phyloP scores from a whole-genome alignment of 2,888 invertebrate genomes.

The Acholoe squamosa region DNA sequence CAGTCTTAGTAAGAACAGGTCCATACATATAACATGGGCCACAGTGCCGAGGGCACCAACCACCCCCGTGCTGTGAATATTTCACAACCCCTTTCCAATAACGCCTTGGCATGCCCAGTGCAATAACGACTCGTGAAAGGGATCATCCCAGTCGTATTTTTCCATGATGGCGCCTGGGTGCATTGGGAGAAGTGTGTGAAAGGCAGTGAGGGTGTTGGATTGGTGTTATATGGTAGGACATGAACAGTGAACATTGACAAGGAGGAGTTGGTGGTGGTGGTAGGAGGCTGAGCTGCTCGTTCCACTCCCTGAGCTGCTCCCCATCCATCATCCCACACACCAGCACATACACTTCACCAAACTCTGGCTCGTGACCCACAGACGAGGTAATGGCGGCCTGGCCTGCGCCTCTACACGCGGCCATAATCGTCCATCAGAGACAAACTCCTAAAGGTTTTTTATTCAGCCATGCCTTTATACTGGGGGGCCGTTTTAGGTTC shows the following conservation, averaged over 20 bases:
- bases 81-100: background rate
- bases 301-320: background rate
- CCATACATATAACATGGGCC: slow-evolving; percentile 16
- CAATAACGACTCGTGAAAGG: background rate
- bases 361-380: background rate
- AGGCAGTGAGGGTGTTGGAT: background rate
- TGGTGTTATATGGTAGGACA: background rate
- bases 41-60: background rate
- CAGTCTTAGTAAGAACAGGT: background rate
- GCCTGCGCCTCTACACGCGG: background rate
- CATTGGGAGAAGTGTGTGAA: background rate
- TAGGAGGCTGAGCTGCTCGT: background rate
- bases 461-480: background rate
- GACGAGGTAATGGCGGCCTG: slow-evolving; percentile 9
- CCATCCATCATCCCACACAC: background rate
- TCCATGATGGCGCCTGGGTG: background rate
- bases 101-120: background rate
- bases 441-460: background rate
- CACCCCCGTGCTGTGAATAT: slow-evolving; percentile 1
- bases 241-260: background rate
- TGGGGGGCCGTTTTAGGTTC: background rate
- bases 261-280: slow-evolving; percentile 1
- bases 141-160: background rate
- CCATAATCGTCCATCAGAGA: background rate
- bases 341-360: background rate